Evolutionary conservation across 2,888 invertebrate species (phyloP).

Genomic region (Heliconius ismenius): DNA sequence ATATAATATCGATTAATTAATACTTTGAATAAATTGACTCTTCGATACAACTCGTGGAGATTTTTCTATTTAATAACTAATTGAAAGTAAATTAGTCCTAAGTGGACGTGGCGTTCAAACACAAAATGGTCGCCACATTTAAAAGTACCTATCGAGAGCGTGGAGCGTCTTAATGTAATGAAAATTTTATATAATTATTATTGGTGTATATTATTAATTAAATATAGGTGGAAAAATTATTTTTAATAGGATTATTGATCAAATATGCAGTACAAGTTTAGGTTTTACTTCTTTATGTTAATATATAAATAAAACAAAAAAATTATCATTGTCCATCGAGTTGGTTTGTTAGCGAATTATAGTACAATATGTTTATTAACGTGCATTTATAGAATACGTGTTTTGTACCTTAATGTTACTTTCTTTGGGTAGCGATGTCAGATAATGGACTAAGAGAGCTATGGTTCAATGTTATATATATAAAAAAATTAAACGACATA

Average conservation of each 20-base stretch:
- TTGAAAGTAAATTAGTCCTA: constrained; percentile 19
- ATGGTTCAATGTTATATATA: neutral
- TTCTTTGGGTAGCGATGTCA: constrained; percentile 36
- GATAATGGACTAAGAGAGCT: constrained; percentile 21
- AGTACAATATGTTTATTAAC: constrained; percentile 71
- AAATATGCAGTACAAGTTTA: constrained; percentile 58
- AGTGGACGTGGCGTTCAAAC: constrained; percentile 23
- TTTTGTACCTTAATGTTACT: constrained; percentile 46
- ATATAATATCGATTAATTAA: constrained; percentile 1
- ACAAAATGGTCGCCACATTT: constrained; percentile 28
- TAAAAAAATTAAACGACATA: no score
- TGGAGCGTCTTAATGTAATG: constrained; percentile 43
- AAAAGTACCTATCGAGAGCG: constrained; percentile 40
- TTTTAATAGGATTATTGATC: constrained; percentile 68
- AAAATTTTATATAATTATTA: constrained; percentile 72
- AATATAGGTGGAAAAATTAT: constrained; percentile 66
- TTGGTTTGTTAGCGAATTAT: constrained; percentile 54
- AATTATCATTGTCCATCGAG: constrained; percentile 50
- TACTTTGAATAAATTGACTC: constrained; percentile 20
- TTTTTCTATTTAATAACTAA: constrained; percentile 21
- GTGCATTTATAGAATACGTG: constrained; percentile 73
- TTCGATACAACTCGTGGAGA: constrained; percentile 1
- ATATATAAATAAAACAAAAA: constrained; percentile 30
- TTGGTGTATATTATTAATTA: constrained; percentile 63
- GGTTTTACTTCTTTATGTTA: constrained; percentile 46